Percentiles rank a stretch among this genome's conserved stretches.
Conservation (phyloP, 2,888 invertebrate genomes). For the Lithophane ornitopus region DNA sequence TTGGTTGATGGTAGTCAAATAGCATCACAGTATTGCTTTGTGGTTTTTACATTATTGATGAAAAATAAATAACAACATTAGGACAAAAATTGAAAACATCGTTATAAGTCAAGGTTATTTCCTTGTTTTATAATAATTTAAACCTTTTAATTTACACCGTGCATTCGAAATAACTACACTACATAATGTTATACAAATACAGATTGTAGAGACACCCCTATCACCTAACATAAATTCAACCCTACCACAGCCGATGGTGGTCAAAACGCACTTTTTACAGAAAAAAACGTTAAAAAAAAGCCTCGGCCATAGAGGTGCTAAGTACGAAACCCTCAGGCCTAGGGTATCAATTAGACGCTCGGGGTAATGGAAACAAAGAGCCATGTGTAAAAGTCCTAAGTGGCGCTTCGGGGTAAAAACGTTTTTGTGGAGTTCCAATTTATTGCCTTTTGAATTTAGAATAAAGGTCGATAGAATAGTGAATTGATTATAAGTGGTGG, state of each 20-base stretch:
- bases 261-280: slow-evolving; percentile 65
- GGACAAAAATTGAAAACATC: neutral
- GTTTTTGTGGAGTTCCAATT: slow-evolving; percentile 72
- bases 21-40: neutral
- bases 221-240: slow-evolving; percentile 66
- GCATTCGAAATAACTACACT: neutral
- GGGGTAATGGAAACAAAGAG: slow-evolving; percentile 71
- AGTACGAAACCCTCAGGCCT: slow-evolving; percentile 75
- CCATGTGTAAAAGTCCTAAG: slow-evolving; percentile 83
- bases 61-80: neutral
- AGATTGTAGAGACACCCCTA: slow-evolving; percentile 70
- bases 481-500: slow-evolving; percentile 24
- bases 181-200: no score
- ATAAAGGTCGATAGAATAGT: slow-evolving; percentile 20
- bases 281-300: slow-evolving; percentile 57
- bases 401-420: slow-evolving; percentile 81
- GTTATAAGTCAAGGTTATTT: neutral
- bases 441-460: slow-evolving; percentile 59
- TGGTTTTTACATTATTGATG: neutral
- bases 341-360: slow-evolving; percentile 80
- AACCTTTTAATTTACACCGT: neutral
- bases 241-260: slow-evolving; percentile 69
- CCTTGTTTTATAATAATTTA: neutral
- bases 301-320: slow-evolving; percentile 81
- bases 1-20: neutral